These are phyloP conservation scores for Pitta sordida DNA, from an alignment of 2,113 vertebrate species.

Conservation along the genomic window DNA sequence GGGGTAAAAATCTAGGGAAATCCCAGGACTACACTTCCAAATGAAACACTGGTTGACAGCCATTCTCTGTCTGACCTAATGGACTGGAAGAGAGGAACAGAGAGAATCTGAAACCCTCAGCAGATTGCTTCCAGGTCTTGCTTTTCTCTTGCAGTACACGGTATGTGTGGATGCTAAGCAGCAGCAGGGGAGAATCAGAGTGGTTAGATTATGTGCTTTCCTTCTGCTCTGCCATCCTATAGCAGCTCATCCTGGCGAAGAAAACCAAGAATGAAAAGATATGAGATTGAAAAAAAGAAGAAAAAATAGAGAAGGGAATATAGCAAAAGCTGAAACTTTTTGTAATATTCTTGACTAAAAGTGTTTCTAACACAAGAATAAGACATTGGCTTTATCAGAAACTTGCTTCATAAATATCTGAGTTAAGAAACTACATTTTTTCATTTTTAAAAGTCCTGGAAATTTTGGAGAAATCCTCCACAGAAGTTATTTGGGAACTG, in stretches of 20 bases:
- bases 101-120: constrained; percentile 56
- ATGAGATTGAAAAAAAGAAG: not conserved
- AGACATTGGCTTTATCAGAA: not conserved
- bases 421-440: not conserved
- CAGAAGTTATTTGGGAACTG: not conserved
- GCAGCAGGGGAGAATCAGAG: constrained; percentile 49
- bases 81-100: constrained; percentile 46
- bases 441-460: not conserved
- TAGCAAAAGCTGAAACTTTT: not conserved
- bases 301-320: not conserved
- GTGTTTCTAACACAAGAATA: not conserved
- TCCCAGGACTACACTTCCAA: constrained; percentile 18
- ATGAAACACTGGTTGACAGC: constrained; percentile 45
- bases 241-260: not conserved
- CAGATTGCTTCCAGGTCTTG: constrained; percentile 53
- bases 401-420: not conserved
- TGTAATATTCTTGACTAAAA: not conserved
- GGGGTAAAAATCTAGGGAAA: constrained; percentile 1
- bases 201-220: not conserved
- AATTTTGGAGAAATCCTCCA: not conserved
- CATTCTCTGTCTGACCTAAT: constrained; percentile 41
- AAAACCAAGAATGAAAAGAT: not conserved
- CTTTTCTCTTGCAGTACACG: constrained; percentile 11
- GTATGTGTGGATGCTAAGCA: constrained; percentile 25
- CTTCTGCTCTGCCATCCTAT: constrained; percentile 1